Evolutionary conservation across 2,113 vertebrate species (phyloP), one percentile per base, ranked within the genome.

Genomic region (Philantomba maxwellii): DNA sequence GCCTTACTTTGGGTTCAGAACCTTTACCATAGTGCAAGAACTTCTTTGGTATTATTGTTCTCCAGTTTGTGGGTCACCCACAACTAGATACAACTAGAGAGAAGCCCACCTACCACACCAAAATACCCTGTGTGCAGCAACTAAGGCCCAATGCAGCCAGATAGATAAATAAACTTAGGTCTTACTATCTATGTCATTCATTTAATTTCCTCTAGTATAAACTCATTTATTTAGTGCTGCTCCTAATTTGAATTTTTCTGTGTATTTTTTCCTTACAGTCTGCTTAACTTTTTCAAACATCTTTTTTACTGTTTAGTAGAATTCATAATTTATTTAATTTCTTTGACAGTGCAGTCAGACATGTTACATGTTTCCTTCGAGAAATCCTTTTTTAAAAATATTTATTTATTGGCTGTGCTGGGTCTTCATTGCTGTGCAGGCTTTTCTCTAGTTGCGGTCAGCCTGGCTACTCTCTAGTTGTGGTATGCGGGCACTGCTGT

Each of bases 151-250:
- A 1, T 75, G 39, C 12, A 43, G 70, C 23, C 70, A 75, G 28
- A 39, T 14, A 26, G 39, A 75, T 75, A 25, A 43, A 7, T 43
- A 26, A 91, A 77, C 11, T 43, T 93, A 80, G 55, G 17, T 66
- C 64, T 93, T 87, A 17, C 55, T 95, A 62, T 81, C 43, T 2
- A 0, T 87, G 30, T 75, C 13, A 39, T 60, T 97, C n/a, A 77
- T 89, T 94, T 92, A 89, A 89, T 94, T 94, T 96, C 28, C 39
- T 95, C 9, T 91, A 55, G 53, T 81, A 82, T 91, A 81, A 86
- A 91, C 45, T 81, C 26, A 80, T 84, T 96, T 36, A 36, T 82
- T 95, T 93, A 64, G n/a, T 91, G 66, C 51, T 94, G 6, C 81
- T 94, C 60, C 33, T 95, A 57, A 92, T 78, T 90, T 90, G 64